Percentiles rank a stretch among this genome's conserved stretches.
phyloP scores from a whole-genome alignment of 1,140 invertebrate species.

The Coenobita brevimanus region DNA sequence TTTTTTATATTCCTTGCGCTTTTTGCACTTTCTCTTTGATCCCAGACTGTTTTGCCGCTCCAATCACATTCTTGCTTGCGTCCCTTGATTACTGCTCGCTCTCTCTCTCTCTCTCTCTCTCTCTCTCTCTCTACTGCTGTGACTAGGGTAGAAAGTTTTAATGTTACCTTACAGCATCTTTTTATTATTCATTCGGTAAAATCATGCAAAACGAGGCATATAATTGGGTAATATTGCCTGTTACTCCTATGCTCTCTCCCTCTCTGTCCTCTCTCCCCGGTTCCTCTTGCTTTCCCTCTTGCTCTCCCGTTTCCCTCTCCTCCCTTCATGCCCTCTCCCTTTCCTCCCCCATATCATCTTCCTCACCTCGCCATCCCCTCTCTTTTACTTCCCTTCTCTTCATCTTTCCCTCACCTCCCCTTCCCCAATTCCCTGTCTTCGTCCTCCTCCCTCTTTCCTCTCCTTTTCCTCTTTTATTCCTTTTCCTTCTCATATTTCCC shows the following conservation, averaged over 20 bases:
- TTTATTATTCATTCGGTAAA: no score
- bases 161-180: no score
- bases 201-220: neutral
- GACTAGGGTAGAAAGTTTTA: no score
- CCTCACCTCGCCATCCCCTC: neutral
- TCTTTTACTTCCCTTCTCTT: neutral
- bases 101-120: no score
- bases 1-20: no score
- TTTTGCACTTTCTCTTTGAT: no score
- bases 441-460: neutral
- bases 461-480: no score
- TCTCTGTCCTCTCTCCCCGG: constrained; percentile 18
- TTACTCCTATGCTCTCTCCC: constrained; percentile 7
- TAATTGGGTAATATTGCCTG: neutral
- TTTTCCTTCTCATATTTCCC: no score
- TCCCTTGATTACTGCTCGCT: no score
- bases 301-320: constrained; percentile 8
- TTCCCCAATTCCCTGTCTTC: neutral
- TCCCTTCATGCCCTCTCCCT: neutral
- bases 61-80: no score
- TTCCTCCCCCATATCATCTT: neutral
- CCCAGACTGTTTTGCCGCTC: no score
- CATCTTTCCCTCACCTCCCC: neutral
- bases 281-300: constrained; percentile 30
- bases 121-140: no score